A percentile compares a stretch with the other conserved stretches of the same genome.
These are phyloP conservation scores for Cheilinus undulatus DNA, from an alignment of 2,113 vertebrate genomes.

Conservation along the genomic window DNA sequence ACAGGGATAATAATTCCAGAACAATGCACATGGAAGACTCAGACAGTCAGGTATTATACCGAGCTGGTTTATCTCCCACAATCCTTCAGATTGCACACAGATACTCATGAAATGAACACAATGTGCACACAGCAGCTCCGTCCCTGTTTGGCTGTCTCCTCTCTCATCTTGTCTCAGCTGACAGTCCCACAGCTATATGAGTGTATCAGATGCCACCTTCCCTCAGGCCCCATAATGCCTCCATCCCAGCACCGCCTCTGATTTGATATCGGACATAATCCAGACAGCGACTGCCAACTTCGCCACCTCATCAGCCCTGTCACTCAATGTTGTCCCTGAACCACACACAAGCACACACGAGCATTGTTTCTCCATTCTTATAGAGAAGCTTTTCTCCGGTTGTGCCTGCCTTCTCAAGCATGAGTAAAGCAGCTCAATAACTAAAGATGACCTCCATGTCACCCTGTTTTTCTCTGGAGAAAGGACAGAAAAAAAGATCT, in stretches of 20 bases:
- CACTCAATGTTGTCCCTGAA: slow-evolving; percentile 30
- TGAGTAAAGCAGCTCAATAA: slow-evolving; percentile 62
- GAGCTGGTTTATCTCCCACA: background rate
- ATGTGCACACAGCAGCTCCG: background rate
- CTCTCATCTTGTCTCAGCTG: slow-evolving; percentile 12
- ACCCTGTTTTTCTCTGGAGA: slow-evolving; percentile 27
- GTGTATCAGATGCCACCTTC: slow-evolving; percentile 42
- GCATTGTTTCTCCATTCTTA: slow-evolving; percentile 24
- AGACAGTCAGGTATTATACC: background rate
- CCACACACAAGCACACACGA: slow-evolving; percentile 3
- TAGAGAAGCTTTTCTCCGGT: slow-evolving; percentile 49
- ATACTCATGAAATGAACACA: background rate
- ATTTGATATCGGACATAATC: slow-evolving; percentile 66
- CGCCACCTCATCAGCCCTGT: slow-evolving; percentile 48
- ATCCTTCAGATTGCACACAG: slow-evolving; percentile 8
- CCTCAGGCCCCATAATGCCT: slow-evolving; percentile 44
- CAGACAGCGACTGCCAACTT: slow-evolving; percentile 51
- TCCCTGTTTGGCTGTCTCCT: background rate
- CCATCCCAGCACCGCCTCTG: slow-evolving; percentile 35
- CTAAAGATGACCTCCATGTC: slow-evolving; percentile 50
- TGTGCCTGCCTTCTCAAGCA: slow-evolving; percentile 58
- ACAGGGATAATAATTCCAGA: background rate
- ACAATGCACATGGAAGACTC: background rate
- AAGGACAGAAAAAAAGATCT: slow-evolving; percentile 16
- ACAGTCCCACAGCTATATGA: slow-evolving; percentile 13